Conservation (phyloP, 1,140 invertebrate genomes). For the Calosoma granatense region DNA sequence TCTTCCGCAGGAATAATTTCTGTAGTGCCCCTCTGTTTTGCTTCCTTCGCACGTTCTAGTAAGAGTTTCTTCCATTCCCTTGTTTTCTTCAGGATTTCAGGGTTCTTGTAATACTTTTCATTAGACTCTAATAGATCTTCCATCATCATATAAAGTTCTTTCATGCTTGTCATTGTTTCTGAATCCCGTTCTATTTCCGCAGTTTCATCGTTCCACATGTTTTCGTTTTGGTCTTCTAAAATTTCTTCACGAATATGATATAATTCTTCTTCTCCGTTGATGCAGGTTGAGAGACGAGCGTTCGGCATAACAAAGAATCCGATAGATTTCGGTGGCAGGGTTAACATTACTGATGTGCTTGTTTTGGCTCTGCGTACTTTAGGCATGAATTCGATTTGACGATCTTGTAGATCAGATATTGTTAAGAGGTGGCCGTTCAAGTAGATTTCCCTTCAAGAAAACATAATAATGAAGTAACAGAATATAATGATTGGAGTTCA, state of each 20-base stretch:
- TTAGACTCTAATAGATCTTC: conserved; percentile 19
- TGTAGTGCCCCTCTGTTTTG: not conserved
- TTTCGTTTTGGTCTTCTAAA: conserved; percentile 21
- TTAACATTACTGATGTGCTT: conserved; percentile 20
- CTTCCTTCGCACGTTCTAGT: not conserved
- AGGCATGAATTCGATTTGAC: conserved; percentile 18
- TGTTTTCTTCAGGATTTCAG: conserved; percentile 10
- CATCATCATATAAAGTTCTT: conserved; percentile 14
- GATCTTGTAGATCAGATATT: conserved; percentile 17
- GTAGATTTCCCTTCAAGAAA: conserved; percentile 22
- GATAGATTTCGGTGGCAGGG: conserved; percentile 23
- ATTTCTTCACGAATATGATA: conserved; percentile 25
- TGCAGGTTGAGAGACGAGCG: conserved; percentile 25
- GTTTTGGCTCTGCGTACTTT: conserved; percentile 25
- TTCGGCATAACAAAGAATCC: conserved; percentile 29
- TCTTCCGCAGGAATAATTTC: conserved; percentile 1
- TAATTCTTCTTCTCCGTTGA: conserved; percentile 22
- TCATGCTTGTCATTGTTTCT: not conserved
- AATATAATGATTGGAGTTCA: not conserved
- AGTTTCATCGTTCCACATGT: not conserved
- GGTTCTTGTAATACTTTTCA: conserved; percentile 16
- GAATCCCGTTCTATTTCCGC: not conserved
- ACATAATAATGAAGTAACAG: not conserved
- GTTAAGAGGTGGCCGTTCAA: conserved; percentile 25
- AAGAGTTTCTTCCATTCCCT: not conserved